A percentile compares a stretch with the other conserved stretches of the same genome.
These are phyloP conservation scores for Lysandra bellargus DNA, from an alignment of 2,888 invertebrate species.

Conservation along the genomic window DNA sequence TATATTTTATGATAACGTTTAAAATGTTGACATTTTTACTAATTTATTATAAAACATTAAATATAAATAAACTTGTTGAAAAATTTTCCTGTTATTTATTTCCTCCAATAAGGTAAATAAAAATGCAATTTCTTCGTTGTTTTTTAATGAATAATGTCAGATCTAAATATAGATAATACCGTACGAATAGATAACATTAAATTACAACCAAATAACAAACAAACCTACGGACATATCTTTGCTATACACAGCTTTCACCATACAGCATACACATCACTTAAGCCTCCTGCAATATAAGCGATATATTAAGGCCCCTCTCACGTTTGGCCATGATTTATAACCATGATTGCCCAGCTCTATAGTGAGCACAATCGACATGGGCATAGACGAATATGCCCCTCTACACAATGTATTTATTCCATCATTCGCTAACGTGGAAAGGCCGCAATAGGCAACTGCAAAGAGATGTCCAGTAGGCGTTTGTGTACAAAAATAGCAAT, in stretches of 20 bases:
- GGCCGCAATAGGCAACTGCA: neutral
- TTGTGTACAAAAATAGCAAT: constrained; percentile 10
- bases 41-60: neutral
- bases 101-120: constrained; percentile 40
- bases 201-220: constrained; percentile 29
- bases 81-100: constrained; percentile 7
- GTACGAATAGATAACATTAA: constrained; percentile 51
- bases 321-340: neutral
- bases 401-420: neutral
- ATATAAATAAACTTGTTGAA: neutral
- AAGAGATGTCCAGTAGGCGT: neutral
- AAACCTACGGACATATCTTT: constrained; percentile 25
- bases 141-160: constrained; percentile 71
- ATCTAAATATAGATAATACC: constrained; percentile 45
- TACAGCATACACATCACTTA: neutral
- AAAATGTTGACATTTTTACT: neutral
- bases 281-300: constrained; percentile 4
- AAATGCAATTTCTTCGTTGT: constrained; percentile 55
- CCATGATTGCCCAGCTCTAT: neutral
- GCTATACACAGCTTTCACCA: neutral
- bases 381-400: neutral
- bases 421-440: neutral
- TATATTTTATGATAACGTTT: constrained; percentile 7
- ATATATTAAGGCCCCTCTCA: neutral
- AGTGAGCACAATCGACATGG: too few species aligned